Evolutionary conservation across 1,140 invertebrate species (phyloP).

Genomic region (Drosophila simulans): DNA sequence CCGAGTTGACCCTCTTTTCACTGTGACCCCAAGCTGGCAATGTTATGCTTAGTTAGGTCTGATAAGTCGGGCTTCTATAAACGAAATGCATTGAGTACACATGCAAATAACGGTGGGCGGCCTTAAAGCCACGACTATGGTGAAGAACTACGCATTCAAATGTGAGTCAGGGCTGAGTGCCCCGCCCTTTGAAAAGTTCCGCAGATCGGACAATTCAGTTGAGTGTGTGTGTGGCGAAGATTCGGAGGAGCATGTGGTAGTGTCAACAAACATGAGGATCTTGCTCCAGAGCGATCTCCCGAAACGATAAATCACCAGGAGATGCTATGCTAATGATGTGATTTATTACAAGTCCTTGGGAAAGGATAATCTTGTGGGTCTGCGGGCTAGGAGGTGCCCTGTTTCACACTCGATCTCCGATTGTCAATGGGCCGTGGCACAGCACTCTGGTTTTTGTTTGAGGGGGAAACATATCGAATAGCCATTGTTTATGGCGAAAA

Average conservation of each 20-base stretch:
- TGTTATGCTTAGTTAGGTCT: constrained; percentile 65
- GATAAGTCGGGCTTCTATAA: constrained; percentile 45
- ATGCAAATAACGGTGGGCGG: constrained; percentile 70
- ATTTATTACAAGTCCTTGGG: constrained; percentile 69
- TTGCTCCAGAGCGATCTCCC: constrained; percentile 8
- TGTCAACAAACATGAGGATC: constrained; percentile 69
- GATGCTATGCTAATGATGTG: constrained; percentile 71
- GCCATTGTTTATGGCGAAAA: constrained; percentile 52
- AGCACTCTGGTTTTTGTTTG: constrained; percentile 18
- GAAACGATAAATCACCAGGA: constrained; percentile 64
- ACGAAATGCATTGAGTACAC: constrained; percentile 70
- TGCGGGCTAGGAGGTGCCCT: constrained; percentile 45
- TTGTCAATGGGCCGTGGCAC: constrained; percentile 54
- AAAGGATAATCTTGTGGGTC: constrained; percentile 36
- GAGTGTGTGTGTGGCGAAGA: constrained; percentile 26
- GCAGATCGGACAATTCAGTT: background rate
- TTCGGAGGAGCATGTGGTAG: constrained; percentile 13
- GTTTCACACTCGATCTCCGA: constrained; percentile 75
- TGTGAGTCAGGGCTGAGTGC: constrained; percentile 36
- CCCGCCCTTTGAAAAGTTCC: constrained; percentile 4
- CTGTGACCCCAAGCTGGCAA: constrained; percentile 29
- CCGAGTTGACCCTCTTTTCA: constrained; percentile 1
- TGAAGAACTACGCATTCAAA: constrained; percentile 13
- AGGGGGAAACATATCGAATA: constrained; percentile 41
- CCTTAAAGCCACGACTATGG: constrained; percentile 52